Conservation (phyloP, 2,797 vertebrate genomes). For the Odontamblyopus lacepedii region DNA sequence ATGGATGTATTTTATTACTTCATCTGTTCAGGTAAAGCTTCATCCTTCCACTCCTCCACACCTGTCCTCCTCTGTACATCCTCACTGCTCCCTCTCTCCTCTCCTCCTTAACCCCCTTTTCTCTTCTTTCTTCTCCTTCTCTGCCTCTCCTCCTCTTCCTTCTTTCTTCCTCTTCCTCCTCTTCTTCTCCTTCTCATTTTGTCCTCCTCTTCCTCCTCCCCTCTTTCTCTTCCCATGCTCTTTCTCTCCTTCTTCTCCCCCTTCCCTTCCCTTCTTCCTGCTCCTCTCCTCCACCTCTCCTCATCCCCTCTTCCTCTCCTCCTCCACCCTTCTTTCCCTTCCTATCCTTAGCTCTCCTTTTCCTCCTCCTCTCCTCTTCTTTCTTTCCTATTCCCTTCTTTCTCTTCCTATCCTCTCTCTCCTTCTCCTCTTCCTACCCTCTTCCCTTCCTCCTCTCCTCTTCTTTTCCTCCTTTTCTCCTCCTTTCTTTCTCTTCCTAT, state of each 20-base stretch:
- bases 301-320: not conserved
- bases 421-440: not conserved
- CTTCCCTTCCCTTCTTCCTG: not conserved
- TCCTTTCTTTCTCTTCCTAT: too few species aligned
- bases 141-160: not conserved
- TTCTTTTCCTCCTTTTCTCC: too few species aligned
- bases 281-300: not conserved
- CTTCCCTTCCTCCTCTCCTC: too few species aligned
- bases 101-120: too few species aligned
- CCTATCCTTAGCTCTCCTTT: not conserved
- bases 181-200: not conserved
- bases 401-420: not conserved
- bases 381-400: not conserved
- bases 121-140: too few species aligned
- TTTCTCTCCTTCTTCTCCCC: not conserved
- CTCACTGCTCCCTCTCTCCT: too few species aligned
- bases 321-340: not conserved
- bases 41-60: too few species aligned
- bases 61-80: too few species aligned
- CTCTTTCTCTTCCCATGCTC: too few species aligned
- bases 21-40: too few species aligned
- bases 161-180: not conserved
- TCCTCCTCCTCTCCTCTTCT: not conserved
- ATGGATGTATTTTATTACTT: too few species aligned
- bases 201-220: not conserved